phyloP scores from a whole-genome alignment of 35 echinoderm and acorn worm species.

The Hemicentrotus pulcherrimus region DNA sequence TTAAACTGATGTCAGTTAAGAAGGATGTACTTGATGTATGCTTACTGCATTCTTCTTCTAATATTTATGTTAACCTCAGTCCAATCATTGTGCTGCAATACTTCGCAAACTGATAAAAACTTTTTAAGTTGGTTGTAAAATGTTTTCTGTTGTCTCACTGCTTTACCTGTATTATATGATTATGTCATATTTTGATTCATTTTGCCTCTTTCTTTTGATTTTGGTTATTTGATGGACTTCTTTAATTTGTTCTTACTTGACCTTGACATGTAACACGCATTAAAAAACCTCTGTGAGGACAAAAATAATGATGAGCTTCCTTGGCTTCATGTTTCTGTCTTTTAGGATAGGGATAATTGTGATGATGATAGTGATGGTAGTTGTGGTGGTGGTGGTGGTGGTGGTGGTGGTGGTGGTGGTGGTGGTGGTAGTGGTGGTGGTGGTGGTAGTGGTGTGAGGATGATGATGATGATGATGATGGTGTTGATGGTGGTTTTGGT shows the following conservation, averaged over 20 bases:
- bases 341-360: background rate
- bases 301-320: background rate
- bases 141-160: background rate
- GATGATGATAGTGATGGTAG: background rate
- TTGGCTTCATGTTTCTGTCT: background rate
- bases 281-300: conserved; percentile 15
- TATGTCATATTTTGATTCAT: background rate
- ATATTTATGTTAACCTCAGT: background rate
- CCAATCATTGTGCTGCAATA: background rate
- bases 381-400: background rate
- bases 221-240: background rate
- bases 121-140: background rate
- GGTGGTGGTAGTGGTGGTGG: background rate
- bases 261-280: conserved; percentile 10
- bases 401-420: background rate
- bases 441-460: background rate
- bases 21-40: background rate
- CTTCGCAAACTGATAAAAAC: background rate
- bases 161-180: background rate
- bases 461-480: background rate
- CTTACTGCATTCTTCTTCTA: background rate
- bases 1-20: background rate
- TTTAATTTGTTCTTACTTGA: background rate
- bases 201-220: conserved; percentile 18
- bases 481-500: background rate